Percentiles rank a stretch among this genome's conserved stretches.
Conservation (phyloP, 2,113 vertebrate species). For the Sterna hirundo region DNA sequence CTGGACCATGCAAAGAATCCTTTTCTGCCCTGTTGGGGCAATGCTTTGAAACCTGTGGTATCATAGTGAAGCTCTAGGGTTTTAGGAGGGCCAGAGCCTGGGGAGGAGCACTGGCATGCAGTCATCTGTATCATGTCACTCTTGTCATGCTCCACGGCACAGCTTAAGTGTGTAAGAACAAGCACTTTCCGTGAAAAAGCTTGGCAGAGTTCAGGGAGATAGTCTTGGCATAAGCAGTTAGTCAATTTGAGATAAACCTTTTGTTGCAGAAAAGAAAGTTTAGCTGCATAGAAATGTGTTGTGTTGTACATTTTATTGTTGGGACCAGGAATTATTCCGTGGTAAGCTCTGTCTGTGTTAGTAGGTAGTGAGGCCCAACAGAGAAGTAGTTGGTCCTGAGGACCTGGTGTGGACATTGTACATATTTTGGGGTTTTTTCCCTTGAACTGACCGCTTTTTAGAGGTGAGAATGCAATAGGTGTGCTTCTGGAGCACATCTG, state of each 20-base stretch:
- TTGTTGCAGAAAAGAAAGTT: not conserved
- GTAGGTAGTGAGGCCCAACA: not conserved
- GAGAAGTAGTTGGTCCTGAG: not conserved
- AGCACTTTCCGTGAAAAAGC: not conserved
- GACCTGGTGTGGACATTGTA: not conserved
- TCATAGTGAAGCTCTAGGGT: not conserved
- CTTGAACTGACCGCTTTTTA: not conserved
- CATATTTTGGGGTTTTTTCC: not conserved
- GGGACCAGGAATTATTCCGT: not conserved
- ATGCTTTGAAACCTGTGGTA: not conserved
- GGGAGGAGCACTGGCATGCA: not conserved
- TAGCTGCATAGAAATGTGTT: not conserved
- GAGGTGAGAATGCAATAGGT: not conserved
- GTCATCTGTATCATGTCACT: not conserved
- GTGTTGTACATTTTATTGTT: not conserved
- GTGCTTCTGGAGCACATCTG: not conserved
- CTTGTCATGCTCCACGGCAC: rapidly evolving
- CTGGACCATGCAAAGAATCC: not conserved
- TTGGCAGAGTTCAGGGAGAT: not conserved
- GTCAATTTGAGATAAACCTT: not conserved
- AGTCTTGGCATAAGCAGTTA: not conserved
- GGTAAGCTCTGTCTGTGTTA: not conserved
- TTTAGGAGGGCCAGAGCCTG: not conserved
- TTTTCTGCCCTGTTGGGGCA: not conserved
- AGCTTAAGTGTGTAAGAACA: not conserved